Evolutionary conservation across 2,113 vertebrate species (phyloP), one percentile per base, ranked within the genome.

Genomic region (Crotophaga sulcirostris): DNA sequence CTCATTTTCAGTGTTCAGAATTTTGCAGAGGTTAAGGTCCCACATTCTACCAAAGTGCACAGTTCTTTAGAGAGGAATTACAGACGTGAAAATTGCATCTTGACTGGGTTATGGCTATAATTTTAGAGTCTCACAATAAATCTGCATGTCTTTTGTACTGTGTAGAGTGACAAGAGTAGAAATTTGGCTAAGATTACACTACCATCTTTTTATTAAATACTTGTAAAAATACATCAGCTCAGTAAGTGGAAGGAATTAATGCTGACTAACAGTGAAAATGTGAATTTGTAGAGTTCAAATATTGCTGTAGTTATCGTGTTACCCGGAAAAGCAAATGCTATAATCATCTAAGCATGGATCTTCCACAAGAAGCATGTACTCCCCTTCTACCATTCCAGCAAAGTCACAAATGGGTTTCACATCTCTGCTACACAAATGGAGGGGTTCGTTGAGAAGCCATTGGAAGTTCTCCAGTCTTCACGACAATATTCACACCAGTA

Each of bases 341-440:
- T 20, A 24, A 72, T 64, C 34, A n/a, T 16, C n/a, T 66, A 81
- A 63, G 7, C 20, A 63, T 0, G 0, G 6, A 0, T 52, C 20
- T 59, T 81, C 16, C 45, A 34, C 0, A 1, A 3, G 24, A 87
- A 72, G 7, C 0, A 1, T 10, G 7, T 17, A 49, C 13, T 92
- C 13, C 29, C 23, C n/a, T 54, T 73, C 19, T 14, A 52, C 19
- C 2, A 11, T 20, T 54, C 20, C 51, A 74, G 8, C 8, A 31
- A 79, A 91, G 38, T 21, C 66, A 88, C 16, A 88, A 79, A 80
- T 10, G 9, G 5, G 28, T 60, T 80, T 26, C 28, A 45, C 18
- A 44, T 20, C 44, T 52, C 52, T 47, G 7, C 29, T 47, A 52
- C 12, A 23, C 9, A 89, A 88, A 80, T 5, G 6, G 42, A 76